Percentiles rank a stretch among this genome's conserved stretches.
These are phyloP conservation scores for Calypte anna DNA, from an alignment of 2,113 vertebrate species.

Conservation along the genomic window DNA sequence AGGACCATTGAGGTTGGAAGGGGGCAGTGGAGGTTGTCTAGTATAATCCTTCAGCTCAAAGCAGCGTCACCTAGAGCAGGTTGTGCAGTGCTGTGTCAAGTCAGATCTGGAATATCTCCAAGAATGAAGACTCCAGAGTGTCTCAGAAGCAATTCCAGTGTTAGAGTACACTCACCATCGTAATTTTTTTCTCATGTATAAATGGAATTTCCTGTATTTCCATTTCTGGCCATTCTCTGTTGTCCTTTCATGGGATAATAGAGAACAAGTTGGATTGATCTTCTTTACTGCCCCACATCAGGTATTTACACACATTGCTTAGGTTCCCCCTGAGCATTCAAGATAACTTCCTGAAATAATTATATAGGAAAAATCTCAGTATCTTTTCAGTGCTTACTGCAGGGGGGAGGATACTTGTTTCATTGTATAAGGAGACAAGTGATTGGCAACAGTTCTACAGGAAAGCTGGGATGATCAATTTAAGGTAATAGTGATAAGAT, in stretches of 20 bases:
- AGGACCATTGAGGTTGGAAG: not conserved
- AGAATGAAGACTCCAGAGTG: not conserved
- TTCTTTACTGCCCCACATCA: not conserved
- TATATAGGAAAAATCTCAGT: not conserved
- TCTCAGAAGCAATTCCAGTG: not conserved
- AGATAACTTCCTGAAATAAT: not conserved
- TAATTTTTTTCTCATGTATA: not conserved
- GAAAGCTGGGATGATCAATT: not conserved
- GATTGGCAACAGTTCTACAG: not conserved
- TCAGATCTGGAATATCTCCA: not conserved
- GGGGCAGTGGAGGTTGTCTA: not conserved
- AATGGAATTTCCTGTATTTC: not conserved
- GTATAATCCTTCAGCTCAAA: not conserved
- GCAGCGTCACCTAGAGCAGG: not conserved
- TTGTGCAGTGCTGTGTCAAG: accelerated
- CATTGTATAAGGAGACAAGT: not conserved
- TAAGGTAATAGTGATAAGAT: not conserved
- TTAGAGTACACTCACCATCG: not conserved
- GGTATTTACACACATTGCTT: not conserved
- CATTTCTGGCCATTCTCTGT: not conserved
- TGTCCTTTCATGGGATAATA: not conserved
- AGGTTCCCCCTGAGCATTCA: not conserved
- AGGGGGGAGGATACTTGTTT: not conserved
- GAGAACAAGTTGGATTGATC: not conserved
- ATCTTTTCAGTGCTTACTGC: not conserved